Base-by-base conservation (phyloP, 1,140 invertebrate genomes). In the Oscheius sp. region DNA sequence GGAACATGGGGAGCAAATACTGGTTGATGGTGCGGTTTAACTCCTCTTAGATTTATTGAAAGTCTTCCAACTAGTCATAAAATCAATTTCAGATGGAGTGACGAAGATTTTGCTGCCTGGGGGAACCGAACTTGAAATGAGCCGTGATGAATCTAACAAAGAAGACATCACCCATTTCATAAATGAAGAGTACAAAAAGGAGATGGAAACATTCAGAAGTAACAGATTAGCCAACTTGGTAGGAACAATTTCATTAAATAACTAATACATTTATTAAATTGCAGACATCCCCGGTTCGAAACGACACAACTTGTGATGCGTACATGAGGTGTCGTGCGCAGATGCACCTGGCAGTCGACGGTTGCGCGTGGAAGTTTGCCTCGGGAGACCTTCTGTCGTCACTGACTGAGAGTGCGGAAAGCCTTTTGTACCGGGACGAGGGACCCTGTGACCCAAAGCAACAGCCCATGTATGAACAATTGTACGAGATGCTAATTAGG, bases 281-380 rank as follows among this genome's bases (percentile, higher is more conserved):
- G 3, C 67, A 68, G 67, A 42, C 34, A n/a, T 59, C 67, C 34
- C 67, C 52, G 10, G 42, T 58, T 3, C 35, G 70, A 29, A 73
- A 73, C 34, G 70, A 73, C 45, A 73, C 70, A 1, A 64, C 70
- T 0, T 74, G 72, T 36, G 72, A 74, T 68, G 49, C 58, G 59
- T 74, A 74, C 59, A 67, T 74, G 72, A 35, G 72, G 45, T 74
- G 72, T 63, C 49, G 72, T 18, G 42, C 34, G 4, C 64, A 74
- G 32, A 74, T 74, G 72, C 72, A 74, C 49, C 34, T 74, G 28
- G 72, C 72, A 15, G 63, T 74, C 7, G 72, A 74, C 62, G 65
- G 72, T 49, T 74, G 72, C 68, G 72, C 72, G 18, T 67, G 66
- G 72, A 67, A 65, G 62, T 74, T 74, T 31, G 72, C 72, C 2